Evolutionary conservation across 2,797 vertebrate genomes (phyloP).

Genomic region (Diplodus sargus): DNA sequence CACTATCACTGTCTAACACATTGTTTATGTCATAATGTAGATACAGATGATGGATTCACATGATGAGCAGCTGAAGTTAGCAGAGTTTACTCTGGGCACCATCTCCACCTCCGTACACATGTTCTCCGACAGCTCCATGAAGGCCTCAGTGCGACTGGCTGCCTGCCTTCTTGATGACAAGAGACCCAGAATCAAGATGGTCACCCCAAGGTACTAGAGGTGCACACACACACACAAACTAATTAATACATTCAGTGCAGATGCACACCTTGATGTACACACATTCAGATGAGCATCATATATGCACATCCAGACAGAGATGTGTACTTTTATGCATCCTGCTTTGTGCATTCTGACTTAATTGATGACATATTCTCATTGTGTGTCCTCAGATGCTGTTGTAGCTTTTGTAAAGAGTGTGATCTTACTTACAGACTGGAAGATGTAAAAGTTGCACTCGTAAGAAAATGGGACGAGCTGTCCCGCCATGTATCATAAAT

Average conservation of each 20-base stretch:
- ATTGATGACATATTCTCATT: neutral
- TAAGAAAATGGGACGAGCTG: neutral
- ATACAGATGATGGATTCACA: constrained; percentile 84
- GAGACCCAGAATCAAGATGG: constrained; percentile 89
- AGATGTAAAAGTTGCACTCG: neutral
- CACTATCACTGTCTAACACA: neutral
- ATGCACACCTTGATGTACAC: neutral
- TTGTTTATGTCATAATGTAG: constrained; percentile 68
- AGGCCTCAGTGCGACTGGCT: constrained; percentile 88
- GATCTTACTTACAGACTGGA: neutral
- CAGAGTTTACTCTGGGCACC: constrained; percentile 93
- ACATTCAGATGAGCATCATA: neutral
- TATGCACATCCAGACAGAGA: neutral
- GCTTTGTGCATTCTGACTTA: no score
- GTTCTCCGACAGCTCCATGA: constrained; percentile 92
- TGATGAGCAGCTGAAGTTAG: constrained; percentile 89
- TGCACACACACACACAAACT: neutral
- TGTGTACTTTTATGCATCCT: neutral
- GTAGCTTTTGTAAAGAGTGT: neutral
- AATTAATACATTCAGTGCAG: neutral
- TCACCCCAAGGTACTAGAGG: constrained; percentile 88
- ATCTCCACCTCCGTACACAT: constrained; percentile 92
- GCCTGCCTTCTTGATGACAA: constrained; percentile 96
- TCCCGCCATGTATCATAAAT: neutral
- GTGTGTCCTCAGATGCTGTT: neutral